Percentiles rank a stretch among this genome's conserved stretches.
Conservation (phyloP, 2,113 vertebrate genomes). For the Phylloscopus trochilus region DNA sequence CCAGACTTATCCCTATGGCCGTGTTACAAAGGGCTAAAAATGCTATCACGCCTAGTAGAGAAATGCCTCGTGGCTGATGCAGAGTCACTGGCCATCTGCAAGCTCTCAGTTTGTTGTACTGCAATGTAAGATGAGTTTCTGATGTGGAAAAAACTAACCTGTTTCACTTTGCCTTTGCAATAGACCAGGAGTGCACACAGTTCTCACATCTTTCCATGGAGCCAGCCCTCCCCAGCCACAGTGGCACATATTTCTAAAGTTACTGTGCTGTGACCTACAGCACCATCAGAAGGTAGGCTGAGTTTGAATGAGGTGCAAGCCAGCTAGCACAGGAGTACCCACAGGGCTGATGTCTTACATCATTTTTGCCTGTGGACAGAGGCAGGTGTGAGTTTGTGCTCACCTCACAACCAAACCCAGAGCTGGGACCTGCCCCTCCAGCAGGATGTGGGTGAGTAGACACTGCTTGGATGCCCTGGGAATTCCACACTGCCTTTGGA, state of each 20-base stretch:
- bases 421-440: neutral
- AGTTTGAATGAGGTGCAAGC: neutral
- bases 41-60: neutral
- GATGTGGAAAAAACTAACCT: neutral
- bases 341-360: neutral
- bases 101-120: neutral
- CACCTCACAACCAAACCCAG: neutral
- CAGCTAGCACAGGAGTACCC: neutral
- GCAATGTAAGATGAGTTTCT: neutral
- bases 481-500: neutral
- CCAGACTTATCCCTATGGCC: neutral
- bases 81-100: neutral
- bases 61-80: neutral
- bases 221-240: neutral
- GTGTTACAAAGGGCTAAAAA: neutral
- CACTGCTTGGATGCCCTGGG: accelerated
- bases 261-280: neutral
- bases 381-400: neutral
- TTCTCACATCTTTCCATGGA: neutral
- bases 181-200: neutral
- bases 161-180: neutral
- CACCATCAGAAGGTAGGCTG: neutral
- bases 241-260: neutral
- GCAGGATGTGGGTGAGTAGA: neutral
- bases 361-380: neutral